phyloP scores from a whole-genome alignment of 2,888 invertebrate genomes.

The Ischnura elegans region DNA sequence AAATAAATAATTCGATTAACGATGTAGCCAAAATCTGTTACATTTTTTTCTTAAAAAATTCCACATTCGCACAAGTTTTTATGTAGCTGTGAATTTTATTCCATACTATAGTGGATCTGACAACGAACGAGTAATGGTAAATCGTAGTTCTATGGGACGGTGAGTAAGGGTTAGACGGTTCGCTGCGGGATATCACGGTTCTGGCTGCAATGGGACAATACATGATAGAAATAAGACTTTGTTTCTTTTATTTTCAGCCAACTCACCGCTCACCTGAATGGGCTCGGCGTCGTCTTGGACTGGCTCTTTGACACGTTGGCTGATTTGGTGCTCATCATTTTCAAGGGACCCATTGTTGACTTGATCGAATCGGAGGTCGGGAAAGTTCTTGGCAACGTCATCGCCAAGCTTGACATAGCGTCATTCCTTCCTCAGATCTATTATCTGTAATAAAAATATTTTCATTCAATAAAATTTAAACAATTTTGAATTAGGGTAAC shows the following conservation, averaged over 20 bases:
- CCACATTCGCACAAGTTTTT: too few species aligned
- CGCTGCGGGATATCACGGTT: too few species aligned
- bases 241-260: background rate
- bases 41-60: too few species aligned
- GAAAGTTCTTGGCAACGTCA: background rate
- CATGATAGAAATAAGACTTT: background rate
- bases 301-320: slow-evolving; percentile 20
- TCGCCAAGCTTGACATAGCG: background rate
- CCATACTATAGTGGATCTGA: too few species aligned
- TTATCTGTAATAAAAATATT: background rate
- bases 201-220: background rate
- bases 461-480: background rate
- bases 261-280: slow-evolving; percentile 2
- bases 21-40: too few species aligned
- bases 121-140: background rate
- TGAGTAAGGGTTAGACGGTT: too few species aligned
- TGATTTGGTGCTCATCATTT: background rate
- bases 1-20: too few species aligned
- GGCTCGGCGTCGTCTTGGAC: slow-evolving; percentile 39
- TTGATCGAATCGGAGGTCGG: slow-evolving; percentile 27
- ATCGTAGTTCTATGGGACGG: background rate
- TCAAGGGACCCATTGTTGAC: slow-evolving; percentile 48
- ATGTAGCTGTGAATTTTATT: too few species aligned
- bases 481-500: too few species aligned
- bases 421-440: slow-evolving; percentile 43